Evolutionary conservation across 2,113 vertebrate species (phyloP).

Genomic region (Esox niger): DNA sequence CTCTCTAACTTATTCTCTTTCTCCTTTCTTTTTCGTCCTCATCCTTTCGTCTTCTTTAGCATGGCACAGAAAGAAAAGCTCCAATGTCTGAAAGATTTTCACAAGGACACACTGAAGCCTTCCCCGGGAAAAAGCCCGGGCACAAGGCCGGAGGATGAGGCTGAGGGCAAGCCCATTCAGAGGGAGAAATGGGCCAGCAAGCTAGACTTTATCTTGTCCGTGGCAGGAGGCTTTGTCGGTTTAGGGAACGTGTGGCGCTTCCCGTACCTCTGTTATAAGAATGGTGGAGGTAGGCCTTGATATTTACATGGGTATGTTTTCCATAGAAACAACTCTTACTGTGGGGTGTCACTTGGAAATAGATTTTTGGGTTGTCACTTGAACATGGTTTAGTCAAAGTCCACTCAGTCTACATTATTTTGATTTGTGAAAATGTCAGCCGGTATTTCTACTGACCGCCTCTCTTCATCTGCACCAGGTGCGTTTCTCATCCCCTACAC

Average conservation of each 20-base stretch:
- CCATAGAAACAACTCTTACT: no score
- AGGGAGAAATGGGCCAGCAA: slow-evolving; percentile 98
- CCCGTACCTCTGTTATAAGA: slow-evolving; percentile 99
- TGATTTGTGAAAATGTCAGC: background rate
- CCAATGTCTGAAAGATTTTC: slow-evolving; percentile 96
- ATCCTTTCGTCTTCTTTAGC: slow-evolving; percentile 50
- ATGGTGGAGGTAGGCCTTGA: slow-evolving; percentile 87
- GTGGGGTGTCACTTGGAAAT: no score
- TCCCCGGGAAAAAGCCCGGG: slow-evolving; percentile 96
- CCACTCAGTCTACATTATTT: no score
- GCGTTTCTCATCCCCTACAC: slow-evolving; percentile 99
- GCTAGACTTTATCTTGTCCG: slow-evolving; percentile 96
- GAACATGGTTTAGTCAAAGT: no score
- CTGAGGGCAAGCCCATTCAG: slow-evolving; percentile 89
- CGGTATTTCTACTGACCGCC: background rate
- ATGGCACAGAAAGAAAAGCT: slow-evolving; percentile 98
- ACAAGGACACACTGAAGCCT: slow-evolving; percentile 97
- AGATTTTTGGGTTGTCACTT: no score
- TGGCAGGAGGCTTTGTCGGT: slow-evolving; percentile 95
- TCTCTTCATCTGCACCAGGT: slow-evolving; percentile 71
- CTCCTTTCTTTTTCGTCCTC: background rate
- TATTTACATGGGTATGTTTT: background rate
- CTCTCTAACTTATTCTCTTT: background rate
- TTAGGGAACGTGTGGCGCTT: slow-evolving; percentile 98
- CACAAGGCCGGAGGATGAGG: slow-evolving; percentile 92